phyloP scores from a whole-genome alignment of 1,140 invertebrate genomes.

The Drosophila equinoxialis region DNA sequence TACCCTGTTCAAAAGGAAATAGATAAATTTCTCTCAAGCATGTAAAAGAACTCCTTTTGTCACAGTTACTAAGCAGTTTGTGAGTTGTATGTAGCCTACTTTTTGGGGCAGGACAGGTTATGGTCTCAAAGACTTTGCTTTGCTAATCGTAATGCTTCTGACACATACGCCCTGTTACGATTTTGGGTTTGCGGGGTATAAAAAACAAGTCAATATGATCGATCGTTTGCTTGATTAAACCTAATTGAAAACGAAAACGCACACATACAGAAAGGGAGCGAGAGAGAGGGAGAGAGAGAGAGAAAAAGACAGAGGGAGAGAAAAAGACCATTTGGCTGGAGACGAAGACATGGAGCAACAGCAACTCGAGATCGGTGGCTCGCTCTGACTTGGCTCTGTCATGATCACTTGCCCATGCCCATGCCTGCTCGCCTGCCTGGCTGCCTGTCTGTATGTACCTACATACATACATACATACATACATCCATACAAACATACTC shows the following conservation, averaged over 20 bases:
- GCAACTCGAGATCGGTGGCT: conserved; percentile 23
- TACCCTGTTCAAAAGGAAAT: not conserved
- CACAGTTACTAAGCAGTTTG: too few species aligned
- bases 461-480: too few species aligned
- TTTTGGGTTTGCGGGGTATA: not conserved
- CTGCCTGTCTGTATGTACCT: not conserved
- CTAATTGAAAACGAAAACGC: conserved; percentile 81
- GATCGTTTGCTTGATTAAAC: conserved; percentile 80
- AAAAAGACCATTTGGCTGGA: conserved; percentile 18
- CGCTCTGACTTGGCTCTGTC: conserved; percentile 37
- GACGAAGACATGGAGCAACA: conserved; percentile 7
- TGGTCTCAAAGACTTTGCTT: not conserved
- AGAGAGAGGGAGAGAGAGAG: too few species aligned
- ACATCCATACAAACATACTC: too few species aligned
- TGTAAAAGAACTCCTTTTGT: too few species aligned
- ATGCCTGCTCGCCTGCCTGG: not conserved
- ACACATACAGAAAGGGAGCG: conserved; percentile 29
- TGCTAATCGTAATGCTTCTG: not conserved
- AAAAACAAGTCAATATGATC: conserved; percentile 78
- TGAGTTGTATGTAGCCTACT: not conserved
- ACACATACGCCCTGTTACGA: not conserved
- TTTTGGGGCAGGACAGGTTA: not conserved
- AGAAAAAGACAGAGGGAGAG: too few species aligned
- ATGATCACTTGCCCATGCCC: conserved; percentile 55
- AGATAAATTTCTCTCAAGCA: too few species aligned